Conservation (phyloP, 2,888 invertebrate species). For the Polydrusus pterygomalis region DNA sequence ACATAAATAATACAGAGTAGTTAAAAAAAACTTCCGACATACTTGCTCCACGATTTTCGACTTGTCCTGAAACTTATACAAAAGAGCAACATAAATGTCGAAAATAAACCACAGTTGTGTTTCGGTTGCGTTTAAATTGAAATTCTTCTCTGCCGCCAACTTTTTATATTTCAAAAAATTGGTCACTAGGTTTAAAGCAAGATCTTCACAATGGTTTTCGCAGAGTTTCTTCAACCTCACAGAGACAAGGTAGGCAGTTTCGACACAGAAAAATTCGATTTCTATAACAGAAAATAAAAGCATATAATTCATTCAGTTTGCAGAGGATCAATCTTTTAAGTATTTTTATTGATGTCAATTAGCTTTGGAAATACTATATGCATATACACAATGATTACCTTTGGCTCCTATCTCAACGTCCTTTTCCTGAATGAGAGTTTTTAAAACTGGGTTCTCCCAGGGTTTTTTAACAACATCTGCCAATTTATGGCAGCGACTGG, state of each 20-base stretch:
- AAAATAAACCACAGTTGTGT: slow-evolving; percentile 76
- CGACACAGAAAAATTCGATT: slow-evolving; percentile 75
- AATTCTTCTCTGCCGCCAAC: slow-evolving; percentile 65
- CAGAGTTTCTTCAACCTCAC: slow-evolving; percentile 77
- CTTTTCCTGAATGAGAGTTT: slow-evolving; percentile 65
- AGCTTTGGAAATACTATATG: no score
- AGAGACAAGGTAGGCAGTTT: slow-evolving; percentile 76
- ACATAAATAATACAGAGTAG: background rate
- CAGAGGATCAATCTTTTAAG: no score
- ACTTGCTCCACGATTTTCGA: slow-evolving; percentile 70
- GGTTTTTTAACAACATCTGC: slow-evolving; percentile 69
- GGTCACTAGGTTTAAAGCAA: slow-evolving; percentile 76
- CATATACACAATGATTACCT: slow-evolving; percentile 60
- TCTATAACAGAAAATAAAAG: slow-evolving; percentile 66
- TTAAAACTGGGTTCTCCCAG: slow-evolving; percentile 68
- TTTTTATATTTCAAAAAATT: slow-evolving; percentile 71
- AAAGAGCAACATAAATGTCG: slow-evolving; percentile 77
- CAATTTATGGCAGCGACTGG: slow-evolving; percentile 68
- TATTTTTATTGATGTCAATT: no score
- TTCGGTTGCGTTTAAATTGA: slow-evolving; percentile 69
- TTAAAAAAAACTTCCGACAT: slow-evolving; percentile 9
- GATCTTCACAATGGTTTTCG: slow-evolving; percentile 78
- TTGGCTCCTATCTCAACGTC: slow-evolving; percentile 66
- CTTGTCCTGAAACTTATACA: slow-evolving; percentile 75
- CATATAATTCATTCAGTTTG: no score